These are phyloP conservation scores for Rhinolophus sinicus DNA, from an alignment of 2,113 vertebrate species.

Conservation along the genomic window DNA sequence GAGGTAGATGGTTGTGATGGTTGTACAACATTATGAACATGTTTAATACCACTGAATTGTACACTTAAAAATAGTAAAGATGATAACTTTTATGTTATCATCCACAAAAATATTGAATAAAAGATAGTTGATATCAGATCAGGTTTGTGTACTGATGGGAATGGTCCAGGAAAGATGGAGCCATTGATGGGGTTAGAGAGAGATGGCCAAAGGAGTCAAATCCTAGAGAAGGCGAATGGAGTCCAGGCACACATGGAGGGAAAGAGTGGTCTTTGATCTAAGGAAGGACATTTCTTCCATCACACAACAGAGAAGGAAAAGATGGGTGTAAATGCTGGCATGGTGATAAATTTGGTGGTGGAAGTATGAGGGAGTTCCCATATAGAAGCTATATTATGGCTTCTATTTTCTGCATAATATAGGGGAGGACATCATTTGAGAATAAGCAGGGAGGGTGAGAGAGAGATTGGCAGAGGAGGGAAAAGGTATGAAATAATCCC, in stretches of 20 bases:
- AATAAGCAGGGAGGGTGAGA: neutral
- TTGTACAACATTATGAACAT: neutral
- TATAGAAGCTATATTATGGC: too few relatives aligned
- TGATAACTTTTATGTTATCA: neutral
- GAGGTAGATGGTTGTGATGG: neutral
- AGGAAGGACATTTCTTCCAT: neutral
- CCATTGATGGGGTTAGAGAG: neutral
- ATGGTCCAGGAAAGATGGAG: neutral
- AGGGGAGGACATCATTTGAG: neutral
- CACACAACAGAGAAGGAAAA: neutral
- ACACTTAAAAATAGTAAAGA: neutral
- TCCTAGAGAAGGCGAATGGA: neutral
- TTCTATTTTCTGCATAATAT: neutral
- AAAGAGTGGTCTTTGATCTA: neutral
- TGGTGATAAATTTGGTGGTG: neutral
- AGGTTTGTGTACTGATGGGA: neutral
- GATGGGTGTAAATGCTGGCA: neutral
- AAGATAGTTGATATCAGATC: neutral
- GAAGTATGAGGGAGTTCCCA: neutral
- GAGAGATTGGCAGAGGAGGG: neutral
- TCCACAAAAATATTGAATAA: neutral
- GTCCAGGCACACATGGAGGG: neutral
- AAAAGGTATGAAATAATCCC: neutral
- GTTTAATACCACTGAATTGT: neutral
- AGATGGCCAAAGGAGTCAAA: neutral